Evolutionary conservation across 2,888 invertebrate genomes (phyloP), one percentile per base, ranked within the genome.

Genomic region (Rapana venosa): DNA sequence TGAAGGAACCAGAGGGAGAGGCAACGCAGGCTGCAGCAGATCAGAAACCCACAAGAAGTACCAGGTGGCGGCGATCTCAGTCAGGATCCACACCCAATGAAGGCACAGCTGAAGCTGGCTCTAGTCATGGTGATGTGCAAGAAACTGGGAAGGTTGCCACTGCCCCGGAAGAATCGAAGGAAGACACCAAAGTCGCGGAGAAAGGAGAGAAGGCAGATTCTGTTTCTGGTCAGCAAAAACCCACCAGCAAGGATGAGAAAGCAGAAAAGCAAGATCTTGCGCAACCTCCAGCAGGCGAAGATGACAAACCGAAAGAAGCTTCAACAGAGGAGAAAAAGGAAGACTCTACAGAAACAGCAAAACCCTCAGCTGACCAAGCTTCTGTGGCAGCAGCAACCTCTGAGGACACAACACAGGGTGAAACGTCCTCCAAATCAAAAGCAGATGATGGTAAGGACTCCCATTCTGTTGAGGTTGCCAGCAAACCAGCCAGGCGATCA

Each of bases 11-110:
- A n/a, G 36, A 35, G 35, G 66, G 20, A 8, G 66, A 30, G 26
- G 17, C 70, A 11, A 22, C 0, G 66, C 66, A 11, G 8, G 61
- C 47, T 30, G 74, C n/a, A 22, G 47, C 87, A n/a, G 74, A 87
- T 0, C 87, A 87, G 87, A 87, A 87, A 47, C 70, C 87, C n/a
- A 15, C 87, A 26, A 74, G 47, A 47, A 74, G 87, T n/a, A 47
- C 87, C 6, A 36, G 87, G 13, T 87, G 87, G 87, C 35, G 74
- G 20, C 56, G 87, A 6, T 87, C 87, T 36, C 87, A 32, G n/a
- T 87, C 87, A 20, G 87, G 87, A 11, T 87, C 87, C 74, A 47
- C 22, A 20, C 74, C 74, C 11, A 35, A 47, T 13, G 81, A 88
- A 88, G 26, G 8, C 35, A 1, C 81, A 6, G 32, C 36, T 0